phyloP scores from a whole-genome alignment of 2,888 invertebrate species.

The Pandemis corylana region DNA sequence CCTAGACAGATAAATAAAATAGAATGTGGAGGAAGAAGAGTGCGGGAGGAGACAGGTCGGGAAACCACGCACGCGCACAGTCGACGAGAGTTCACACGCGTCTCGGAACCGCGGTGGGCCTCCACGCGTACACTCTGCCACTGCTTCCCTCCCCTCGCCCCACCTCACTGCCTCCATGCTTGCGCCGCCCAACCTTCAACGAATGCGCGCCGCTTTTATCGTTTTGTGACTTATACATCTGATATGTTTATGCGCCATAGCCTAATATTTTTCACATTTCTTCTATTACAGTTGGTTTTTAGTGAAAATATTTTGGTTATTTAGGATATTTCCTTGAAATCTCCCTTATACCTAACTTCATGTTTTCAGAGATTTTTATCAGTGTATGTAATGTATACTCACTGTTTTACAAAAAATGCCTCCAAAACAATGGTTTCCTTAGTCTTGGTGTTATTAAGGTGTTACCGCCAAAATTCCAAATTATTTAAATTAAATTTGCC shows the following conservation, averaged over 20 bases:
- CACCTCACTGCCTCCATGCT: constrained; percentile 35
- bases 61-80: constrained; percentile 79
- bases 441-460: not conserved
- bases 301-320: not conserved
- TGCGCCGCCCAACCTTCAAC: constrained; percentile 67
- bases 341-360: no score
- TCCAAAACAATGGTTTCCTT: not conserved
- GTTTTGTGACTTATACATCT: constrained; percentile 45
- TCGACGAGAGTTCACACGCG: constrained; percentile 79
- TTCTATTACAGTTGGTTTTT: not conserved
- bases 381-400: no score
- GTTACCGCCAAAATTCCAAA: not conserved
- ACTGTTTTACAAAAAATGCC: no score
- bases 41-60: constrained; percentile 61
- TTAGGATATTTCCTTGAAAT: no score
- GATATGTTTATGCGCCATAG: constrained; percentile 28
- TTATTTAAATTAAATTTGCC: constrained; percentile 4
- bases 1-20: constrained; percentile 68
- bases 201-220: constrained; percentile 66
- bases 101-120: constrained; percentile 84
- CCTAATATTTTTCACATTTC: constrained; percentile 5
- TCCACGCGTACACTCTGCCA: constrained; percentile 76
- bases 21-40: constrained; percentile 62
- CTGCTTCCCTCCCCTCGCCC: constrained; percentile 54
- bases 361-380: no score